Evolutionary conservation across 1,140 invertebrate species (phyloP), one percentile per base, ranked within the genome.

Genomic region (Archivesica marissinica): DNA sequence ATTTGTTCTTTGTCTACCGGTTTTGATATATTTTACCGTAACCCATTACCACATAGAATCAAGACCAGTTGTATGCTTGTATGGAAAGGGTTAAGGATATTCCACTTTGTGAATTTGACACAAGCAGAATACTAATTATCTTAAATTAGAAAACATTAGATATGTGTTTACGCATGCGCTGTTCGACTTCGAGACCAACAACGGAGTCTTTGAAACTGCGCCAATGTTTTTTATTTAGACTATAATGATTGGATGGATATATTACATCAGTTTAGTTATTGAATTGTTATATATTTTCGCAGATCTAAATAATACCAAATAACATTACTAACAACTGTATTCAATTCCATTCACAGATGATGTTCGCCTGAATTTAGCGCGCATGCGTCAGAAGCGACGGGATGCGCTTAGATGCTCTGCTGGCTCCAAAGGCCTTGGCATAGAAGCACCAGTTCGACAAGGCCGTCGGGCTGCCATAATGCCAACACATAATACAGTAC

Each of bases 391-490:
- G 28, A 70, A 83, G 35, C 50, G 68, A 0, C 50, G 80, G 1
- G 68, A 74, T 15, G 80, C 80, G 1, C 9, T 83, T 2, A 50
- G n/a, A 59, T 52, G 66, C 1, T 66, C 77, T 6, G 25, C 54
- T 3, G 70, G n/a, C 11, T 44, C 33, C 20, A 54, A 28, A 50
- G 1, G 28, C 28, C 15, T 56, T 13, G 25, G 38, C 0, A 39
- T 83, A 7, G 35, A 75, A 30, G 80, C 68, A 15, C 66, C 66
- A 7, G 68, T 41, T 6, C 50, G 80, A n/a, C 54, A 64, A 33
- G 80, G 80, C 17, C 80, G 80, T 28, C 80, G 80, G 9, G 39
- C 70, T 15, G 80, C 80, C 28, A 54, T 83, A 38, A 41, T 83
- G 80, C 80, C 80, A 3, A 83, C 68, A 13, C 68, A 83, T 25